phyloP scores from a whole-genome alignment of 2,113 vertebrate genomes.

The Tiliqua scincoides region DNA sequence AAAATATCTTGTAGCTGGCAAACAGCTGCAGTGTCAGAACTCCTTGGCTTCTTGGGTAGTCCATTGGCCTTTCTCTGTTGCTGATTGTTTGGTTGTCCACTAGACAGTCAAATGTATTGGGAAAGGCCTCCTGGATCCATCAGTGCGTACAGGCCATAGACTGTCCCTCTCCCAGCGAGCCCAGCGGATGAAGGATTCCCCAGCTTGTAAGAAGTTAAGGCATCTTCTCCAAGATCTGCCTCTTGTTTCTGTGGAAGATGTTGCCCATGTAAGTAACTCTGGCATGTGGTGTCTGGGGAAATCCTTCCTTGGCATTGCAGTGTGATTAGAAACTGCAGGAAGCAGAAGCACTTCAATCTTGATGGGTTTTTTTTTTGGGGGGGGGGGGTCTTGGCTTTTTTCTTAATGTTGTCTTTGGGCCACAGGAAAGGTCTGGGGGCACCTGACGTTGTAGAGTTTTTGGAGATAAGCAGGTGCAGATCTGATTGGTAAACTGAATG shows the following conservation, averaged over 20 bases:
- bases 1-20: neutral
- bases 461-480: too few relatives aligned
- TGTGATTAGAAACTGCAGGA: neutral
- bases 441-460: too few relatives aligned
- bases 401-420: too few relatives aligned
- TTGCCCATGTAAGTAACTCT: constrained; percentile 83
- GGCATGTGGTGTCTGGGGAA: neutral
- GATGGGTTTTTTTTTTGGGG: too few relatives aligned
- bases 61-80: neutral
- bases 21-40: too few relatives aligned
- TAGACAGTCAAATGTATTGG: constrained; percentile 85
- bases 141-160: constrained; percentile 88
- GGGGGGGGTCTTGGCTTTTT: too few relatives aligned
- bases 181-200: constrained; percentile 83
- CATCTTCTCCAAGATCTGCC: constrained; percentile 81
- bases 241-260: constrained; percentile 78
- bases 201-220: constrained; percentile 78
- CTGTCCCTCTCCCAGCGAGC: constrained; percentile 90
- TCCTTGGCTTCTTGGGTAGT: neutral
- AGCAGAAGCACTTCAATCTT: too few relatives aligned
- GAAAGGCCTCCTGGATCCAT: constrained; percentile 84
- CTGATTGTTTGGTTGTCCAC: neutral
- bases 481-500: too few relatives aligned
- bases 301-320: fast-evolving
- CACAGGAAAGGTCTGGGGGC: too few relatives aligned